phyloP scores from a whole-genome alignment of 1,140 invertebrate species.

The Zophobas atratus region DNA sequence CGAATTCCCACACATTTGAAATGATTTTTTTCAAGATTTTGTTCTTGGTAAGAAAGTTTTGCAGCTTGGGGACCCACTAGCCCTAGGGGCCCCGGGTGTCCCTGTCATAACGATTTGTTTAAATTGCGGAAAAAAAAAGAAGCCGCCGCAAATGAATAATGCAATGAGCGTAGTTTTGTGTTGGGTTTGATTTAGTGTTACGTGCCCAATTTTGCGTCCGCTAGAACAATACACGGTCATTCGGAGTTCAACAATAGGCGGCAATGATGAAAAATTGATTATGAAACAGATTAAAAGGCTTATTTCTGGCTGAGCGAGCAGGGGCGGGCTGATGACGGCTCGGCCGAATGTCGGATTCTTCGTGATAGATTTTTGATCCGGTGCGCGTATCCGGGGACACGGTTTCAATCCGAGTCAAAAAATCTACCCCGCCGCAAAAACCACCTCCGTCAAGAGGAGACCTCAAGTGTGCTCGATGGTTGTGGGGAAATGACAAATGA shows the following conservation, averaged over 20 bases:
- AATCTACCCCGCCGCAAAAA: too few species aligned
- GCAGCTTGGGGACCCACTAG: too few species aligned
- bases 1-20: too few species aligned
- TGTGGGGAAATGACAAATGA: conserved; percentile 35
- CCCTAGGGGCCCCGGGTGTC: neutral
- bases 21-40: too few species aligned
- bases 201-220: conserved; percentile 9
- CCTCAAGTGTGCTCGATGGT: conserved; percentile 19
- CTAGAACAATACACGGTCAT: conserved; percentile 11
- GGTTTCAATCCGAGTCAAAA: too few species aligned
- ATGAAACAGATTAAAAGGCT: conserved; percentile 26
- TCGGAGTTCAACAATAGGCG: conserved; percentile 12
- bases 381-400: too few species aligned
- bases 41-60: too few species aligned
- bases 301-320: conserved; percentile 2
- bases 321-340: too few species aligned
- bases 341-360: too few species aligned
- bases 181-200: conserved; percentile 14
- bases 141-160: neutral
- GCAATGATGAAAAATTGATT: conserved; percentile 36
- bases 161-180: neutral
- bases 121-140: neutral
- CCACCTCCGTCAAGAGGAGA: too few species aligned
- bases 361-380: too few species aligned
- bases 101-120: neutral